Base-by-base conservation (phyloP, 1,140 invertebrate species). In the Calliphora vicina region DNA sequence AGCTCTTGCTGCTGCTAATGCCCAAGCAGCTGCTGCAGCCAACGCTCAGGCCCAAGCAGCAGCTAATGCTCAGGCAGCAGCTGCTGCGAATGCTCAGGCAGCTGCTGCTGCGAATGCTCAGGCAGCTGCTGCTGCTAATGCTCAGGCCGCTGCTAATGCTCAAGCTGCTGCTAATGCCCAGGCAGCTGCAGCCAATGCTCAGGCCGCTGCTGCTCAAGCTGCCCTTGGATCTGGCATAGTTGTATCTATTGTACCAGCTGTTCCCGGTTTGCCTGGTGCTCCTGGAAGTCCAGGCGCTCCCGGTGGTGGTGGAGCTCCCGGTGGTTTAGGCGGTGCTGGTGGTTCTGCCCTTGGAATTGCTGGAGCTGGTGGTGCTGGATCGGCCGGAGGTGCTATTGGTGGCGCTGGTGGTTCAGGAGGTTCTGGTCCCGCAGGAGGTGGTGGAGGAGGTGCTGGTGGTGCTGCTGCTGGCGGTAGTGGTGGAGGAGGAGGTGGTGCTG, bases 141-240 rank as follows among this genome's bases (percentile, higher is more conserved):
- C 25, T 13, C n/a, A 26, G 6, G 72, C 25, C 13, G n/a, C 13
- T 23, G 25, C 72, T 74, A 23, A n/a, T 27, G 25, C 29, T 74
- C 13, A 23, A 17, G 25, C 29, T 17, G 17, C 17, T 3, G 72
- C 25, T 35, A 23, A 13, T 35, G 72, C 25, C 10, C 8, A 15
- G 15, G 72, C 72, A 74, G 50, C 50, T 57, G 50, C 6, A 17
- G 50, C 50, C 17, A 57, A 57, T 23, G 81, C 42, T 42, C 89
- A 82, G 84, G 92, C 86, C 86, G 86, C 72, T 82, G 91, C 67
- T 85, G 91, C 85, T 85, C 91, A 26, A 26, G 57, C 50, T 73
- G 81, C 67, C 84, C 87, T 86, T 29, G 91, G 82, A 0, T 35
- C 23, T 43, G 42, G 61, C 2, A 1, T n/a, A 23, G 81, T 27